Evolutionary conservation across 2,113 vertebrate species (phyloP).

Genomic region (Cochlearius cochlearius): DNA sequence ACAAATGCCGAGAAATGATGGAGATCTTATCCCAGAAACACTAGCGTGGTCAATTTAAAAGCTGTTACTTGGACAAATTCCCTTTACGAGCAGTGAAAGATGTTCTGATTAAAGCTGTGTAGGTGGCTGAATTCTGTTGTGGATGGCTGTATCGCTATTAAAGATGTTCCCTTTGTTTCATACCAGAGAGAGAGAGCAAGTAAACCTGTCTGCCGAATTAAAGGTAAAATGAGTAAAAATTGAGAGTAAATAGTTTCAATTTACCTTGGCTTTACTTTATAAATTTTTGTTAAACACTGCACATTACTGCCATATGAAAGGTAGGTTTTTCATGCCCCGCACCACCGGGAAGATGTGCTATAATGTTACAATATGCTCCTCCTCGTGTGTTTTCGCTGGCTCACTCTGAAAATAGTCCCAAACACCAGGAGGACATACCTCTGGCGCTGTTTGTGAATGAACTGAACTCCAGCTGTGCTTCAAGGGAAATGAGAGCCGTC

Average conservation of each 20-base stretch:
- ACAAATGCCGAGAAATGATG: neutral
- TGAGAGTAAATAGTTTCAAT: neutral
- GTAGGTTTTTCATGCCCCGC: neutral
- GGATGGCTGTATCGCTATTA: neutral
- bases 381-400: neutral
- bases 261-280: neutral
- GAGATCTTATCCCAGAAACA: neutral
- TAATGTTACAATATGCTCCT: neutral
- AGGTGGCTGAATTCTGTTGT: slow-evolving; percentile 19
- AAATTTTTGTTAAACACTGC: neutral
- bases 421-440: neutral
- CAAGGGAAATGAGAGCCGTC: neutral
- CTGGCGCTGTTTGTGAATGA: neutral
- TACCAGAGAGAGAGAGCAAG: neutral
- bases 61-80: slow-evolving; percentile 11
- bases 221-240: neutral
- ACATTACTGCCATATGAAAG: neutral
- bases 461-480: neutral
- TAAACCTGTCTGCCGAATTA: neutral
- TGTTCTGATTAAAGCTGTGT: slow-evolving; percentile 29
- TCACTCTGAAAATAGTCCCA: neutral
- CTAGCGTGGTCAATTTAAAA: neutral
- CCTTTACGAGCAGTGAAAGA: neutral
- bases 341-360: neutral
- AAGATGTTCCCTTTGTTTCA: neutral